Evolutionary conservation across 2,888 invertebrate genomes (phyloP), one percentile per base, ranked within the genome.

Genomic region (Pandemis heparana): DNA sequence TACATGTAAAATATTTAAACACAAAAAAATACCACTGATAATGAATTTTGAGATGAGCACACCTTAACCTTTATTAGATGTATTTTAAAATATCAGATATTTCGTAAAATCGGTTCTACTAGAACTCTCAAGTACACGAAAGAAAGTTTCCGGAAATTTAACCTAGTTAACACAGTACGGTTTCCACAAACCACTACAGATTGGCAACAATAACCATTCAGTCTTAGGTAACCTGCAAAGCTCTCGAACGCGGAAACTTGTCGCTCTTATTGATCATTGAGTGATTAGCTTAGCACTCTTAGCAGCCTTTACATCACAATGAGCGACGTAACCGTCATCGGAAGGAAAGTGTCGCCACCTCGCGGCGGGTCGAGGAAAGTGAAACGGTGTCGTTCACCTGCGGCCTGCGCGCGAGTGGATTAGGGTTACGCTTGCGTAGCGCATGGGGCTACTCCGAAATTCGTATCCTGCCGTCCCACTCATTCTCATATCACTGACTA

Each of bases 351-450:
- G 89, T 85, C 87, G 89, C 90, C 92, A 88, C 85, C 89, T 89
- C 82, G 83, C 84, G 86, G 79, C 70, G 78, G 78, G 78, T 81
- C 81, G 81, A 82, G 79, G 89, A 92, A 92, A 92, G 92, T 92
- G 90, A 91, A 92, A 88, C 82, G 83, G 76, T 82, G 90, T 89
- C 90, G 82, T 90, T 90, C 86, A 90, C 89, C 90, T 83, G 84
- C 81, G 78, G 89, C 89, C 90, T 83, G 84, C 81, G 78, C 79
- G 75, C 65, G 80, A 79, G 80, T 76, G 67, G 71, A 74, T 75
- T 75, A 74, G 63, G 73, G 74, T 75, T 77, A 73, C 56, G 43
- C 66, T 48, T 48, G n/a, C 43, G 43, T 10, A 32, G 23, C 23
- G 23, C 23, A 32, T 32, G 23, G 23, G 23, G 23, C 23, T 32